A percentile compares a stretch with the other conserved stretches of the same genome.
Evolutionary conservation across 2,888 invertebrate genomes (phyloP).

Genomic region (Bellardia pandia): DNA sequence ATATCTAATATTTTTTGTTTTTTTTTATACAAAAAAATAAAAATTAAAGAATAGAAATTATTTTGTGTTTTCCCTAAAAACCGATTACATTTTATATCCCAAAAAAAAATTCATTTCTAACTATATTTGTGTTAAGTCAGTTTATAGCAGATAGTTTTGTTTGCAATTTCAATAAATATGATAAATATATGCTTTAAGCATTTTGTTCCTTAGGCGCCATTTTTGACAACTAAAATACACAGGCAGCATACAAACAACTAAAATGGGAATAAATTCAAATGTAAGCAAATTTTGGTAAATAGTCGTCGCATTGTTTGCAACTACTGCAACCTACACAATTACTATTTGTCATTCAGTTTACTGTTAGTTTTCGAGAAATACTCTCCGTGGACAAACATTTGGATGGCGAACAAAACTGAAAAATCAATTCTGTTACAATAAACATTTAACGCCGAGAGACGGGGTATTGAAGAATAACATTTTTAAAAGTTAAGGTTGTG

Average conservation of each 20-base stretch:
- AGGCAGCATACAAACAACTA: background rate
- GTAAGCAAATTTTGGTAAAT: constrained; percentile 27
- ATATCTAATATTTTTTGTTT: no score
- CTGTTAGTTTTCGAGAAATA: background rate
- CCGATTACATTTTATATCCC: no score
- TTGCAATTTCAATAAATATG: constrained; percentile 9
- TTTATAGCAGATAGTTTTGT: background rate
- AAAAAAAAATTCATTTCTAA: no score
- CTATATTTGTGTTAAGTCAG: background rate
- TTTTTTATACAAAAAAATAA: no score
- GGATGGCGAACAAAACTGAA: background rate
- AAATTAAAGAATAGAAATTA: no score
- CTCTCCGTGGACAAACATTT: background rate
- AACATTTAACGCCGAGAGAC: background rate
- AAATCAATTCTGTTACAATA: constrained; percentile 37
- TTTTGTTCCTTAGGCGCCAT: constrained; percentile 53
- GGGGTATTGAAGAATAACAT: background rate
- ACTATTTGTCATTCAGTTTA: constrained; percentile 38
- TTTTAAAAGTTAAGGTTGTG: background rate
- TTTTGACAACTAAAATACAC: constrained; percentile 48
- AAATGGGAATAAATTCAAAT: constrained; percentile 49
- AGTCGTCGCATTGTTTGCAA: constrained; percentile 15
- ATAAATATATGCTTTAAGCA: constrained; percentile 47
- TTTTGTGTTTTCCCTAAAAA: no score
- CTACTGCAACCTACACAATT: constrained; percentile 60